phyloP scores from a whole-genome alignment of 2,797 vertebrate genomes.

The Platyrinchus mystaceus region DNA sequence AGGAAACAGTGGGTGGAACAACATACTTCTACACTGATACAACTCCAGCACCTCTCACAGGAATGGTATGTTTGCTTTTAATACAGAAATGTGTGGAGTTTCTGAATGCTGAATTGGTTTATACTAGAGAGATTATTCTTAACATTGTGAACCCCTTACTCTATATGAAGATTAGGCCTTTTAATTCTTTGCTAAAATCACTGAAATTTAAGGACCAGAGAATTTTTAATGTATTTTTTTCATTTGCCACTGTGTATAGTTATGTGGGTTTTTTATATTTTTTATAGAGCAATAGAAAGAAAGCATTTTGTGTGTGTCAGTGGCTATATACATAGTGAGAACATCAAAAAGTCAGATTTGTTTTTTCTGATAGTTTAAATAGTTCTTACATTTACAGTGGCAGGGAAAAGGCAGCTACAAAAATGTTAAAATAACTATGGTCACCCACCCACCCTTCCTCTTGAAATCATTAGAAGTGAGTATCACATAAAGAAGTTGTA shows the following conservation, averaged over 20 bases:
- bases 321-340: background rate
- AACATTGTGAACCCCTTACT: background rate
- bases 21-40: constrained; percentile 99
- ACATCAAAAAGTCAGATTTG: background rate
- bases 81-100: background rate
- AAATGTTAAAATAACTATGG: background rate
- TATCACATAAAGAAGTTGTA: background rate
- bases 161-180: background rate
- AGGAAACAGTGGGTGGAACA: constrained; percentile 98
- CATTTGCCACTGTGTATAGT: background rate
- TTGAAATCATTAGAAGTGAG: background rate
- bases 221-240: background rate
- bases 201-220: background rate
- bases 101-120: background rate
- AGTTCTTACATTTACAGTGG: background rate
- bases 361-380: background rate
- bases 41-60: constrained; percentile 91
- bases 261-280: background rate
- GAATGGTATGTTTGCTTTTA: constrained; percentile 85
- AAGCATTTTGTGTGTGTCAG: background rate
- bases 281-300: background rate
- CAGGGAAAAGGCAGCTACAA: background rate
- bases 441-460: no score
- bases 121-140: background rate
- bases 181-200: background rate